Conservation (phyloP, 2,888 invertebrate species). For the Fragum whitleyi region DNA sequence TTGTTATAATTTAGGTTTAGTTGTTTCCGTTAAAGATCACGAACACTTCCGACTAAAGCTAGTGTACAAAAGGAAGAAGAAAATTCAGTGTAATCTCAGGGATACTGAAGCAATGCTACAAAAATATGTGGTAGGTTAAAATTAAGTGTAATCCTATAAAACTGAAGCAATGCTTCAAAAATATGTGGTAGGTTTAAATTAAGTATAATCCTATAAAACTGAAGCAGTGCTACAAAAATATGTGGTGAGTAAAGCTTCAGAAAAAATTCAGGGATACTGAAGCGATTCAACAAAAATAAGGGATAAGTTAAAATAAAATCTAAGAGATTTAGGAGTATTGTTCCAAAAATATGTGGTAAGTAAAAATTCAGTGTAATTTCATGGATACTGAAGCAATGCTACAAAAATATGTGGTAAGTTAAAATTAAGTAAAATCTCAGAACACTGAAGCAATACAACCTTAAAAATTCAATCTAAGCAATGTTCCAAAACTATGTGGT, state of each 20-base stretch:
- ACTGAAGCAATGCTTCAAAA: too few species aligned
- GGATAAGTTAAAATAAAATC: too few species aligned
- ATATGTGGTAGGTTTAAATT: too few species aligned
- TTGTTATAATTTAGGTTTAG: constrained; percentile 78
- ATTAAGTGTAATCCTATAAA: too few species aligned
- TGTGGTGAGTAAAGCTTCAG: constrained; percentile 71
- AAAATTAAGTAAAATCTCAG: neutral
- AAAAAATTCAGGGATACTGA: too few species aligned
- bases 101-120: constrained; percentile 78
- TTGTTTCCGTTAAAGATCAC: constrained; percentile 81
- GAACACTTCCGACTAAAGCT: constrained; percentile 81
- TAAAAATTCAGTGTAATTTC: constrained; percentile 77
- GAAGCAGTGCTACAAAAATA: constrained; percentile 76
- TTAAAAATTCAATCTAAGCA: constrained; percentile 74
- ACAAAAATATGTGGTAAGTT: constrained; percentile 76
- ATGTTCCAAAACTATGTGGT: constrained; percentile 77
- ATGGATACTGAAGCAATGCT: constrained; percentile 78
- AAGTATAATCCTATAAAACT: too few species aligned
- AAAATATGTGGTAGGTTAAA: constrained; percentile 74
- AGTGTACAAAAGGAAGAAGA: constrained; percentile 80
- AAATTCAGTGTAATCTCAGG: constrained; percentile 77
- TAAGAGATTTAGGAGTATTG: too few species aligned
- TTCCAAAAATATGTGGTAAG: too few species aligned
- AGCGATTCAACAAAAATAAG: too few species aligned
- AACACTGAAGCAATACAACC: too few species aligned